Percentiles rank a stretch among this genome's conserved stretches.
Conservation (phyloP, 30 jellyfish, hydroid and myxozoan genomes). For the Hydractinia symbiolongicarpus region DNA sequence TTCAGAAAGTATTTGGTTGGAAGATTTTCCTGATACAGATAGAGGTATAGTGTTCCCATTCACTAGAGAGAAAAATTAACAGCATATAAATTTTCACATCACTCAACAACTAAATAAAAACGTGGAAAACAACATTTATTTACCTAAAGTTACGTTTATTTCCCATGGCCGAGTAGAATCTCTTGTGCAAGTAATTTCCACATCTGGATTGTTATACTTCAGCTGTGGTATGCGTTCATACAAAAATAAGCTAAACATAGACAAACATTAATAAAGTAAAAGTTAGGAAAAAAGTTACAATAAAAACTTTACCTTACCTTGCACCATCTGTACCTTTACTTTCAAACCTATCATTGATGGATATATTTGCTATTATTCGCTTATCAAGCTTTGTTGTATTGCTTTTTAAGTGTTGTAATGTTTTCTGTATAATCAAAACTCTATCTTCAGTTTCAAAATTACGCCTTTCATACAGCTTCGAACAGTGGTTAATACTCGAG, state of each 20-base stretch:
- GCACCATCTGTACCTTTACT: constrained; percentile 30
- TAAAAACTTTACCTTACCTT: background rate
- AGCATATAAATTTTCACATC: too few relatives aligned
- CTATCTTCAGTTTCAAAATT: constrained; percentile 20
- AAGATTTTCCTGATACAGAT: too few relatives aligned
- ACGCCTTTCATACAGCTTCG: background rate
- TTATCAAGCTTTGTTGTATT: background rate
- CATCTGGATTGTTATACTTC: constrained; percentile 24
- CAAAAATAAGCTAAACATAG: constrained; percentile 1
- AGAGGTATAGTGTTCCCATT: too few relatives aligned
- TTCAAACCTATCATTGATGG: background rate
- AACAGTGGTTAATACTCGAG: background rate
- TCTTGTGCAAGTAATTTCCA: constrained; percentile 12
- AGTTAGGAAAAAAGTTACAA: background rate
- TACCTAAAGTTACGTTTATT: background rate
- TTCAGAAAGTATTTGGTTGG: too few relatives aligned
- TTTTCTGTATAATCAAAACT: constrained; percentile 15
- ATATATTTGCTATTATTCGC: background rate
- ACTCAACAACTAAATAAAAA: background rate
- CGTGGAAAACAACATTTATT: background rate
- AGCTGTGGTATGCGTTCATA: constrained; percentile 24
- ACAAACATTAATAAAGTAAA: background rate
- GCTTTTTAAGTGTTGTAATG: constrained; percentile 1
- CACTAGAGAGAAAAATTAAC: too few relatives aligned
- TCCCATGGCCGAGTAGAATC: constrained; percentile 23